phyloP scores from a whole-genome alignment of 2,113 vertebrate genomes.

The Nerophis ophidion region DNA sequence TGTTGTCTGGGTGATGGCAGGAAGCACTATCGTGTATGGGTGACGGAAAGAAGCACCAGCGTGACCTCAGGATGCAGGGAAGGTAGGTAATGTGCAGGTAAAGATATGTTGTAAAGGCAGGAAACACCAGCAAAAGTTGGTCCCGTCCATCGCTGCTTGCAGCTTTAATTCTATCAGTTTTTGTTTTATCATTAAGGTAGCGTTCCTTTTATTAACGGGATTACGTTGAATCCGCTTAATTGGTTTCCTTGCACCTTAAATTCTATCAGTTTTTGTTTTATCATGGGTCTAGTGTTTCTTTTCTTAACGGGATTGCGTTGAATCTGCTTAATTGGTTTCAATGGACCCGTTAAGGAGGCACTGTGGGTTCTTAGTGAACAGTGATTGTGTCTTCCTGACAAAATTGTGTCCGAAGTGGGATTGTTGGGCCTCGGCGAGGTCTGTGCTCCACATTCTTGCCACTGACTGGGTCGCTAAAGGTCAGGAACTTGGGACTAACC shows the following conservation, averaged over 20 bases:
- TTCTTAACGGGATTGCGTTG: neutral
- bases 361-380: neutral
- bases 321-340: neutral
- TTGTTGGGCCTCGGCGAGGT: no score
- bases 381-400: neutral
- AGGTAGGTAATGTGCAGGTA: no score
- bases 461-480: neutral
- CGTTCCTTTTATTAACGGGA: neutral
- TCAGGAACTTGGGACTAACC: conserved; percentile 12
- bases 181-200: neutral
- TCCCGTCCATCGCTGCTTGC: no score
- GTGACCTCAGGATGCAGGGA: no score
- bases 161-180: conserved; percentile 16
- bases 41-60: no score
- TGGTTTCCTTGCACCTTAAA: neutral
- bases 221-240: neutral
- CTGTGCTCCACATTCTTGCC: no score
- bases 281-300: neutral
- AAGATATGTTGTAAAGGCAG: no score
- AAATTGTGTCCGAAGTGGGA: neutral
- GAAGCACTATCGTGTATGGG: no score
- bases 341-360: neutral
- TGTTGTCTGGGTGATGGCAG: no score
- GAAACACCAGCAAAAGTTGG: no score
- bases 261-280: conserved; percentile 8